These are phyloP conservation scores for Amblyornis subalaris DNA, from an alignment of 2,113 vertebrate genomes.

Conservation along the genomic window DNA sequence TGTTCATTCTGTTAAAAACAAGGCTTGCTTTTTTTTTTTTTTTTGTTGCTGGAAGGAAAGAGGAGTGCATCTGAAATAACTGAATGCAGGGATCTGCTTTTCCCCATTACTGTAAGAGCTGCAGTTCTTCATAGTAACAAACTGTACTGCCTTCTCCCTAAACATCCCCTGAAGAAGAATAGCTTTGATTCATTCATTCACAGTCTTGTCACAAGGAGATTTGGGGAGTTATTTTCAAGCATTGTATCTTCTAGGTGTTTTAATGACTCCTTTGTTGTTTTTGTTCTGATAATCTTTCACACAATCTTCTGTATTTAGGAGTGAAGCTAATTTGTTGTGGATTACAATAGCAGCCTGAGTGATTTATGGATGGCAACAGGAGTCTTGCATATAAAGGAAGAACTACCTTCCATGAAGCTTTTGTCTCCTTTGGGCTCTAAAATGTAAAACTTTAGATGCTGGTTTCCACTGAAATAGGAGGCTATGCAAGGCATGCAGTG, in stretches of 20 bases:
- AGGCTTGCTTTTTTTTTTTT: not conserved
- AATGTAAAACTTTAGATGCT: not conserved
- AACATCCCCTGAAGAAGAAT: not conserved
- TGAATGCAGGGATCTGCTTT: not conserved
- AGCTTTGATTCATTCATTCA: not conserved
- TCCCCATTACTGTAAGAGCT: not conserved
- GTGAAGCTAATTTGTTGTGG: not conserved
- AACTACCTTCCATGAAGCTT: not conserved
- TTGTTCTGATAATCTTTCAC: not conserved
- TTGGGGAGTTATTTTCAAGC: not conserved
- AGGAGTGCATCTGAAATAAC: not conserved
- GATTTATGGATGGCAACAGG: not conserved
- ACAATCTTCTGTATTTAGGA: not conserved
- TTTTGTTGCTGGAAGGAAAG: not conserved
- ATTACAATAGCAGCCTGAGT: not conserved
- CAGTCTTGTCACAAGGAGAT: not conserved
- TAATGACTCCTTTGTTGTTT: not conserved
- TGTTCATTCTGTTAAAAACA: not conserved
- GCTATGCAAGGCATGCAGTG: not conserved
- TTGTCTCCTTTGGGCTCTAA: not conserved
- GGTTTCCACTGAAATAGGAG: not conserved
- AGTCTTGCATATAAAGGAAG: not conserved
- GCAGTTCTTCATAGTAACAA: not conserved
- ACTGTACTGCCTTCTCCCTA: not conserved
- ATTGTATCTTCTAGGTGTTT: not conserved